These are phyloP conservation scores for Spatula versicolor DNA, from an alignment of 2,797 vertebrate genomes.

Conservation along the genomic window DNA sequence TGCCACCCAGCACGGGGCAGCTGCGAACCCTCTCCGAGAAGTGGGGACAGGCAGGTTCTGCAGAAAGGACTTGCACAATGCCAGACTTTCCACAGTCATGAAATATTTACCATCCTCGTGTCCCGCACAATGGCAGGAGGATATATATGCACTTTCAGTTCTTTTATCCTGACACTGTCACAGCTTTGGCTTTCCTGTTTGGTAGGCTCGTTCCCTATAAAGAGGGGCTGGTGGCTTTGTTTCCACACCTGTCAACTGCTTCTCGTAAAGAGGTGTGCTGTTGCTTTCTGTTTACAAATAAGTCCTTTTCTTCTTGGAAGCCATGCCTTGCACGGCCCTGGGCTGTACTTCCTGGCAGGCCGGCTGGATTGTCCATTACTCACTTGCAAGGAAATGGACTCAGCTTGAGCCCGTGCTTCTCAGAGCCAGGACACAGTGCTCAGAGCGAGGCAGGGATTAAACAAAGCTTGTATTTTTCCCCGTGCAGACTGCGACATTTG, in stretches of 20 bases:
- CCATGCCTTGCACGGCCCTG: not conserved
- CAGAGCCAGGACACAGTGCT: not conserved
- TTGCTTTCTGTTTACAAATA: constrained; percentile 21
- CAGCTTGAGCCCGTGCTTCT: not conserved
- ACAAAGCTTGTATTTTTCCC: not conserved
- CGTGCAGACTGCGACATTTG: not conserved
- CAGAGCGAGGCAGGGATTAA: not conserved
- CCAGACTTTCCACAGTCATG: not conserved
- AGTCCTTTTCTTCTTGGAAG: constrained; percentile 43
- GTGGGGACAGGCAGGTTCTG: not conserved
- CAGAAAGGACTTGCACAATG: not conserved
- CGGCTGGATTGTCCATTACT: constrained; percentile 19
- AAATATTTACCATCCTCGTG: not conserved
- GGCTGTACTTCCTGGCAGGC: constrained; percentile 34
- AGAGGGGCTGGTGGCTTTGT: not conserved
- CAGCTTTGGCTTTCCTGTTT: constrained; percentile 53
- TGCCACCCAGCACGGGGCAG: not conserved
- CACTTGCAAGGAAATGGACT: not conserved
- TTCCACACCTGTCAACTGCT: constrained; percentile 1
- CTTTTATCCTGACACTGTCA: not conserved
- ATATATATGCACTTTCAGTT: not conserved
- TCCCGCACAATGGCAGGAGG: not conserved
- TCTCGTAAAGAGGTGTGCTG: not conserved
- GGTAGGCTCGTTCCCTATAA: not conserved
- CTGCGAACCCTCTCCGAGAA: not conserved